A percentile compares a stretch with the other conserved stretches of the same genome.
phyloP scores from a whole-genome alignment of 1,140 invertebrate genomes.

The Eriocheir sinensis region DNA sequence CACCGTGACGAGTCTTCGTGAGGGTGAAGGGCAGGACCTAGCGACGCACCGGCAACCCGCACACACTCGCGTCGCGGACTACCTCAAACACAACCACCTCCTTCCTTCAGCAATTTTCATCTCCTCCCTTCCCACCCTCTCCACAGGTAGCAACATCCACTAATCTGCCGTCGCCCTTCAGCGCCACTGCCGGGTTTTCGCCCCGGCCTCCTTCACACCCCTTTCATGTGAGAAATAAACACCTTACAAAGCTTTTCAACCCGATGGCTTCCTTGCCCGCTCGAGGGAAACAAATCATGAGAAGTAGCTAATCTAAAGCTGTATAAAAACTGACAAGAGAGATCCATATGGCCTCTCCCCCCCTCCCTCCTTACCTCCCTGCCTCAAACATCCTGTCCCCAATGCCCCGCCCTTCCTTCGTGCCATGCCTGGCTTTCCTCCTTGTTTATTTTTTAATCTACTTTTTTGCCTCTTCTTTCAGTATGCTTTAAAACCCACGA shows the following conservation, averaged over 20 bases:
- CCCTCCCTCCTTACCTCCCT: not conserved
- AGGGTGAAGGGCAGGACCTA: not conserved
- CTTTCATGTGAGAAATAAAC: not conserved
- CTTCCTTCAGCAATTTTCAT: not conserved
- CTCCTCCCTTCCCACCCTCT: not conserved
- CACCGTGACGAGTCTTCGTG: slow-evolving; percentile 25
- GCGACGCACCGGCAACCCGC: not conserved
- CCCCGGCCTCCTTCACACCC: not conserved
- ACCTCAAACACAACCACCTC: not conserved
- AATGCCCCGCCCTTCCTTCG: not conserved
- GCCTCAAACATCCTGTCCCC: not conserved
- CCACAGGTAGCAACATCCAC: not conserved
- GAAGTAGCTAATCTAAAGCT: not conserved
- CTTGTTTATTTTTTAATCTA: too few species aligned
- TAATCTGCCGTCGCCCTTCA: not conserved
- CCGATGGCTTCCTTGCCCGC: not conserved
- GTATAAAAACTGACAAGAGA: slow-evolving; percentile 24
- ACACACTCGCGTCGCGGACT: not conserved
- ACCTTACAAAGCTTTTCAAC: not conserved
- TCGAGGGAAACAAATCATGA: not conserved
- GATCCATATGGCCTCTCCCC: not conserved
- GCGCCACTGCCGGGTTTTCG: not conserved
- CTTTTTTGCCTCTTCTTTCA: too few species aligned
- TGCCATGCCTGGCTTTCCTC: too few species aligned
- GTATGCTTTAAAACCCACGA: too few species aligned